These are phyloP conservation scores for Perca fluviatilis DNA, from an alignment of 2,113 vertebrate genomes.

Conservation along the genomic window DNA sequence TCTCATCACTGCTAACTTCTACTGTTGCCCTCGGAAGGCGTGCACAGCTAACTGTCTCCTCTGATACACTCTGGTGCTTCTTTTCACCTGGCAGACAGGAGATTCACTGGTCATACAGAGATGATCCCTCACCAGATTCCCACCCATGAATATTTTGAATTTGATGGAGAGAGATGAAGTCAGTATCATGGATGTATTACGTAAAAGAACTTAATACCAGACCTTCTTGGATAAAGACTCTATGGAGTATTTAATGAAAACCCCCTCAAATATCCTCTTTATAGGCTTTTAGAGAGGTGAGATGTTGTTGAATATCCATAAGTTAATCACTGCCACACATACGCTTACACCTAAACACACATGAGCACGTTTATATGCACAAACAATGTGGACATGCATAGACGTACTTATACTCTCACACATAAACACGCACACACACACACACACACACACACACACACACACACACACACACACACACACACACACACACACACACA, in stretches of 20 bases:
- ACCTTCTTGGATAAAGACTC: neutral
- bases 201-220: neutral
- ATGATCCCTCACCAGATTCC: neutral
- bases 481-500: no score
- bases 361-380: conserved; percentile 36
- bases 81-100: neutral
- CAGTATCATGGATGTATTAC: neutral
- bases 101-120: neutral
- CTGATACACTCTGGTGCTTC: neutral
- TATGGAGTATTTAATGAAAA: conserved; percentile 35
- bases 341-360: conserved; percentile 21
- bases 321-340: conserved; percentile 45
- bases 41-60: neutral
- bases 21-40: no score
- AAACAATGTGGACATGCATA: conserved; percentile 24
- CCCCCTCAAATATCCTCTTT: conserved; percentile 20
- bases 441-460: neutral
- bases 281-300: conserved; percentile 13
- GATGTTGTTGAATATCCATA: conserved; percentile 18
- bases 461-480: no score
- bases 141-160: neutral
- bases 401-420: conserved; percentile 34
- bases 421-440: conserved; percentile 41
- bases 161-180: neutral
- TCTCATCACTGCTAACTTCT: neutral